These are phyloP conservation scores for Festucalex cinctus DNA, from an alignment of 2,113 vertebrate genomes.

Conservation along the genomic window DNA sequence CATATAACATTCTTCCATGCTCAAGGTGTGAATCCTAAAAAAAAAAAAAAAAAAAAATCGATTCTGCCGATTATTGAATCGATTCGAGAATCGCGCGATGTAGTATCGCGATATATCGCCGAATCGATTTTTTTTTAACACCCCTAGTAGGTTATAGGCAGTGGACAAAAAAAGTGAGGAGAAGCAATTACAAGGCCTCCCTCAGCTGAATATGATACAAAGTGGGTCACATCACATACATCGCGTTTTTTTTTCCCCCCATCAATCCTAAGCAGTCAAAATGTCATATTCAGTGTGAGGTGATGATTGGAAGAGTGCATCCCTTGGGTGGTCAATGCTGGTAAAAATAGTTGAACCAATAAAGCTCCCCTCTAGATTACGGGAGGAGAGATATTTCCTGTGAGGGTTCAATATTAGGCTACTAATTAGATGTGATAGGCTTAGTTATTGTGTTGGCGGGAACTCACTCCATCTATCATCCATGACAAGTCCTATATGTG, in stretches of 20 bases:
- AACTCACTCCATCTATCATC: conserved; percentile 55
- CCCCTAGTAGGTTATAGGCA: too few species aligned
- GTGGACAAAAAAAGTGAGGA: too few species aligned
- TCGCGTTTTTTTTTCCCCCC: conserved; percentile 19
- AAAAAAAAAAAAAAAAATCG: too few species aligned
- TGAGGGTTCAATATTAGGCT: conserved; percentile 58
- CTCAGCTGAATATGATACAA: conserved; percentile 13
- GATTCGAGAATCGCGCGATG: too few species aligned
- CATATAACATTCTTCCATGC: too few species aligned
- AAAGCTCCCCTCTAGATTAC: conserved; percentile 22
- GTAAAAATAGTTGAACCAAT: conserved; percentile 49
- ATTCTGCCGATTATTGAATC: too few species aligned
- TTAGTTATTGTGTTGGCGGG: conserved; percentile 55
- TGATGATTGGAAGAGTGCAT: conserved; percentile 33
- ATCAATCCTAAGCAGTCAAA: conserved; percentile 21
- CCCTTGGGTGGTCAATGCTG: conserved; percentile 46
- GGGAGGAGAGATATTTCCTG: conserved; percentile 51
- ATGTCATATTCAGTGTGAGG: conserved; percentile 37
- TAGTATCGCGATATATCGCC: too few species aligned
- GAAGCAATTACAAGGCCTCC: too few species aligned
- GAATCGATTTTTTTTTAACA: too few species aligned
- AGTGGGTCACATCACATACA: conserved; percentile 21
- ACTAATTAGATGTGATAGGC: conserved; percentile 65
- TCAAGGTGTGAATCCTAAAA: too few species aligned
- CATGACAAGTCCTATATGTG: conserved; percentile 37